Conservation (phyloP, 2,888 invertebrate species). For the Tipula unca region DNA sequence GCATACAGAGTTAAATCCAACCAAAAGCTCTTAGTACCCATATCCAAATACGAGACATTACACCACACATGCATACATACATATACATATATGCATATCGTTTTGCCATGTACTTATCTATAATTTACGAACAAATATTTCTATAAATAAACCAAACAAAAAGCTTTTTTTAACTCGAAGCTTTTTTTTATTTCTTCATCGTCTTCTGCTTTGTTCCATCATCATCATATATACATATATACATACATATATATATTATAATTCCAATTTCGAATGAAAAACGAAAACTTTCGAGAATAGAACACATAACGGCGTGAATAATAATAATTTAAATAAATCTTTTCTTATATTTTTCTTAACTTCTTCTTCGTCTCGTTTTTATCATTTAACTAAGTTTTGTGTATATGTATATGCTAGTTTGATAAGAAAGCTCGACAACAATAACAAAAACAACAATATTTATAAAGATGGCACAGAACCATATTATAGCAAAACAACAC, state of each 20-base stretch:
- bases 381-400: background rate
- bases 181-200: background rate
- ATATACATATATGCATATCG: background rate
- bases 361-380: slow-evolving; percentile 1
- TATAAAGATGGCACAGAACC: background rate
- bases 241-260: too few relatives aligned
- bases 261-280: background rate
- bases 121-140: background rate
- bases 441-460: background rate
- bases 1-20: background rate
- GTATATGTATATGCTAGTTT: background rate
- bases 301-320: background rate
- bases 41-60: background rate
- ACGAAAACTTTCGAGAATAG: background rate
- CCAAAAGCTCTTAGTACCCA: background rate
- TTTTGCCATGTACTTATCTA: background rate
- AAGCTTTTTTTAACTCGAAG: background rate
- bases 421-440: background rate
- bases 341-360: background rate
- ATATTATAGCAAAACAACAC: background rate
- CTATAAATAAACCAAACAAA: background rate
- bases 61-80: background rate
- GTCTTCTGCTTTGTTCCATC: background rate
- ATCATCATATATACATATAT: background rate
- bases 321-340: slow-evolving; percentile 1